Evolutionary conservation across 2,888 invertebrate species (phyloP), one percentile per base, ranked within the genome.

Genomic region (Ectemnius continuus): DNA sequence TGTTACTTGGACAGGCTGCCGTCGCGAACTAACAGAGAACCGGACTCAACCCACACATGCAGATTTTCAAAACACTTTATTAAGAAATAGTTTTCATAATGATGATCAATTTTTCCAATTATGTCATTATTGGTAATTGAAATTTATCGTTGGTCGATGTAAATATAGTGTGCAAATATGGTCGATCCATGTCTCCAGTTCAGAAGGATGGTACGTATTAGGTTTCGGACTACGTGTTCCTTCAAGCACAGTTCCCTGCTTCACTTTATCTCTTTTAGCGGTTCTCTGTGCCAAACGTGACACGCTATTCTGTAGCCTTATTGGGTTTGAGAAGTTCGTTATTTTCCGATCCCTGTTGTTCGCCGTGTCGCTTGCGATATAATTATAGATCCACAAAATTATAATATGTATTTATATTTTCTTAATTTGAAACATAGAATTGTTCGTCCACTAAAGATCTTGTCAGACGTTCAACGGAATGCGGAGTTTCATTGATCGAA

Each of bases 401-500:
- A 4, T 36, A 36, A 36, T 4, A 36, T 36, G 36, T 36, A 36
- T 8, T 36, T 36, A 2, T 4, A 8, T 36, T 36, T 36, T 36
- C 36, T 8, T 36, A 1, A 4, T 4, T 4, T 8, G 2, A 36
- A 36, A 36, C 2, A 4, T 36, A 36, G 36, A 36, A 36, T 36
- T 4, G 8, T 36, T 2, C 1, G 36, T 36, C 2, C 0, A 1
- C 36, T 20, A 4, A 36, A 36, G 3, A 36, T 6, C 8, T 36
- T 36, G 36, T 36, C 36, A 36, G 36, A 36, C 36, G 11, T 2
- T 6, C 3, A 36, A 48, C 20, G 56, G 61, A 57, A 65, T 70
- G 58, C 46, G 63, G 46, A 56, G 52, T 56, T 47, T 64, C 71
- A 73, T 78, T 66, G 71, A 78, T 78, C 66, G 64, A 58, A 52